Evolutionary conservation across 2,797 vertebrate genomes (phyloP).

Genomic region (Mus caroli): DNA sequence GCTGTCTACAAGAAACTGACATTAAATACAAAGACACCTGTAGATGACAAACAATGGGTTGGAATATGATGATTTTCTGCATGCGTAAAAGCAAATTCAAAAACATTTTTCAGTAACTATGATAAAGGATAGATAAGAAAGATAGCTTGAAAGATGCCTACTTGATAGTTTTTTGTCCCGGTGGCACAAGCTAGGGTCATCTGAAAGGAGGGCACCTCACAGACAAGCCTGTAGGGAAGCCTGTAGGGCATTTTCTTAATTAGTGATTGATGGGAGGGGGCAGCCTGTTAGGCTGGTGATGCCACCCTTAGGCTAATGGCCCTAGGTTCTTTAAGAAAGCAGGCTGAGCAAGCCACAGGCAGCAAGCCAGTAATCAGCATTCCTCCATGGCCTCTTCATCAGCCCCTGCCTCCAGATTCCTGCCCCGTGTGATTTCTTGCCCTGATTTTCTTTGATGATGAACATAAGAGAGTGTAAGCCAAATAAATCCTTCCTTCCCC

Average conservation of each 20-base stretch:
- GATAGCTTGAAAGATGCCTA: neutral
- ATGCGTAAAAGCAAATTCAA: neutral
- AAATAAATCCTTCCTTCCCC: neutral
- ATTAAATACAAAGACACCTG: neutral
- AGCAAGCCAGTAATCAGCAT: too few relatives aligned
- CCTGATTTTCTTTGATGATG: neutral
- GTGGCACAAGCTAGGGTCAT: neutral
- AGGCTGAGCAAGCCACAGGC: too few relatives aligned
- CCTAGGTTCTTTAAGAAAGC: neutral
- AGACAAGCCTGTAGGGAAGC: too few relatives aligned
- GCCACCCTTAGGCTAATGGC: neutral
- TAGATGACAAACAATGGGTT: neutral
- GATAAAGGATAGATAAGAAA: neutral
- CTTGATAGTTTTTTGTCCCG: neutral
- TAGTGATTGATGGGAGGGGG: neutral
- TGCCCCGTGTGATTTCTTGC: neutral
- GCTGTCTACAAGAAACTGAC: neutral
- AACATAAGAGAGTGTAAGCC: too few relatives aligned
- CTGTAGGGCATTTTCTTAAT: neutral
- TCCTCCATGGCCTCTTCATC: neutral
- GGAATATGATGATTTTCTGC: neutral
- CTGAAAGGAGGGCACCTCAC: neutral
- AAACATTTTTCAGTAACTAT: neutral
- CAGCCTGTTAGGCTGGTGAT: too few relatives aligned
- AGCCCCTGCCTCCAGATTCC: neutral